Base-by-base conservation (phyloP, 2,888 invertebrate species). In the Pegoplata infirma region DNA sequence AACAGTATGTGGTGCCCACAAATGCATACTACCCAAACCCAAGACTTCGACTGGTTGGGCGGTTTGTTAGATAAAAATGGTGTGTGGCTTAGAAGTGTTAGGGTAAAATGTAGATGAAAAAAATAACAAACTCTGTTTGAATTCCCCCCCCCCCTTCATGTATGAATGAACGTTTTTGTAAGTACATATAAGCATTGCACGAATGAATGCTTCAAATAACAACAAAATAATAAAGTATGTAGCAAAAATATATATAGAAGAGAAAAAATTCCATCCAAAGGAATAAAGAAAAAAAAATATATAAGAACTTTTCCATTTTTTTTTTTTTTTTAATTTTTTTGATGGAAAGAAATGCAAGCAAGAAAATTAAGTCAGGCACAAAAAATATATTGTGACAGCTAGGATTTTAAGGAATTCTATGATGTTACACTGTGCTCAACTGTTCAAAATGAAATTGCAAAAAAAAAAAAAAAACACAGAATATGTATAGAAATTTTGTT, bases 331-430 rank as follows among this genome's bases (percentile, higher is more conserved):
- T n/a, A n/a, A n/a, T 53, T 36, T 51, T 66, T 63, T 79, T 79
- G 71, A 77, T 76, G 77, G 66, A 72, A 78, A 77, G 77, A 81
- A 81, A 78, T 79, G 81, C 80, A 82, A 82, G 81, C 76, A 66
- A 77, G 82, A 80, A 82, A 82, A 80, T 81, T 81, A 81, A 83
- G 81, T 81, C 78, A 81, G 82, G 81, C 82, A 80, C 81, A 82
- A 83, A 81, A 81, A 83, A 83, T 83, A 82, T 81, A 83, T 83
- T 82, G 83, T 82, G 83, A 83, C 83, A 83, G 82, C 81, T 66
- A 78, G 80, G 81, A 82, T 80, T 82, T 80, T 71, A 81, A 81
- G 78, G 80, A 82, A 82, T 82, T 81, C 78, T 56, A 59, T 74
- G n/a, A n/a, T n/a, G 61, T 44, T 55, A 73, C 63, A 67, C 47